Conservation (phyloP, 1,140 invertebrate species). For the Drosophila tristis region DNA sequence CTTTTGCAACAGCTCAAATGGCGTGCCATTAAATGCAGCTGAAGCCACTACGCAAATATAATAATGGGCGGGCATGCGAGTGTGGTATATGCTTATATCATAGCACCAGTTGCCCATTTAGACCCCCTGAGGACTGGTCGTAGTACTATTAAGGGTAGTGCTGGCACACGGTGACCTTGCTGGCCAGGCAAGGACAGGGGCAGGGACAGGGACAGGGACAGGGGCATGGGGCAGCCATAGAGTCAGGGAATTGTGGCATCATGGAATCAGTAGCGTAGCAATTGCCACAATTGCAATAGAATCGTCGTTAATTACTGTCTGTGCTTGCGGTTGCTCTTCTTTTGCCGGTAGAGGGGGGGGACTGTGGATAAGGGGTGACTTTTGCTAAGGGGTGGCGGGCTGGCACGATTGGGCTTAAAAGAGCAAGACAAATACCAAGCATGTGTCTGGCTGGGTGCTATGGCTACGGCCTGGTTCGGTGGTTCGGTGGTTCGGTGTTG, state of each 20-base stretch:
- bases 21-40: no score
- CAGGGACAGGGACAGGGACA: no score
- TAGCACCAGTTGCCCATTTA: no score
- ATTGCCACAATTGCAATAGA: conserved; percentile 84
- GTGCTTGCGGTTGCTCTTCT: conserved; percentile 63
- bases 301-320: conserved; percentile 84
- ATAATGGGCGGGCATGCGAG: no score
- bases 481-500: not conserved
- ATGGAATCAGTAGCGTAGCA: conserved; percentile 81
- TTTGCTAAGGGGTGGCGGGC: not conserved
- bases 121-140: no score
- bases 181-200: no score
- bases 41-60: no score
- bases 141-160: no score
- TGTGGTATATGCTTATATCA: no score
- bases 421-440: conserved; percentile 77
- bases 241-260: not conserved
- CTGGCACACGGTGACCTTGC: conserved; percentile 9
- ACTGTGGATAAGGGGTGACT: not conserved
- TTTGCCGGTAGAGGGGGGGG: conserved; percentile 10
- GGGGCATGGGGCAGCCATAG: no score
- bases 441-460: conserved; percentile 38
- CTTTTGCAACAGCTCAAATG: no score
- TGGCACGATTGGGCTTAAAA: conserved; percentile 64
- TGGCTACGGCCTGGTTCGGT: conserved; percentile 9